A percentile compares a stretch with the other conserved stretches of the same genome.
phyloP scores from a whole-genome alignment of 2,888 invertebrate species.

The Ormyrus rosae region DNA sequence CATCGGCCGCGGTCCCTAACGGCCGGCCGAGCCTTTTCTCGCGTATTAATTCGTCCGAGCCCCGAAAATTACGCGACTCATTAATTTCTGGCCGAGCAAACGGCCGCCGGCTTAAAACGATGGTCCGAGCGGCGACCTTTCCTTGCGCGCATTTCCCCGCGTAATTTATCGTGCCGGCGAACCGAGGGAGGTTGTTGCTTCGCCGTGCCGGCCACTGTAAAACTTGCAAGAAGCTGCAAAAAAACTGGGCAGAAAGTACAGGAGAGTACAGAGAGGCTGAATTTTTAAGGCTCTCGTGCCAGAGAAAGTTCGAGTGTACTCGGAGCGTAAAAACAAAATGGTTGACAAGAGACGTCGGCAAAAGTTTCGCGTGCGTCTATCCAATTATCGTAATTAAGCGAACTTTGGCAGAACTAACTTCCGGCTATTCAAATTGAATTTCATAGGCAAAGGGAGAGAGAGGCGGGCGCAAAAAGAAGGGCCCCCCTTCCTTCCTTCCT shows the following conservation, averaged over 20 bases:
- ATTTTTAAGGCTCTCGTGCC: not conserved
- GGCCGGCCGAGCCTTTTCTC: conserved; percentile 33
- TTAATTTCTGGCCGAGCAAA: conserved; percentile 32
- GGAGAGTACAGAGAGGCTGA: too few species aligned
- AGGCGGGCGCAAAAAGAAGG: conserved; percentile 9
- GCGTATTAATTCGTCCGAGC: conserved; percentile 48
- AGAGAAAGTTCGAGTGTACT: not conserved
- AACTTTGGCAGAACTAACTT: conserved; percentile 44
- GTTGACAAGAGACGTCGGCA: not conserved
- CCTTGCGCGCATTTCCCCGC: conserved; percentile 1
- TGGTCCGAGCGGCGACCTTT: conserved; percentile 41
- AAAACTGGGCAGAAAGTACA: too few species aligned
- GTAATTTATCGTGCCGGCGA: not conserved
- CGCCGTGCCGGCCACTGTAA: not conserved
- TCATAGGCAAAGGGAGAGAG: conserved; percentile 44
- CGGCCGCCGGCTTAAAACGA: not conserved
- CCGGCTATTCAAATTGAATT: conserved; percentile 56
- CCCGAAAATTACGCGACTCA: conserved; percentile 49
- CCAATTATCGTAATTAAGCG: conserved; percentile 56
- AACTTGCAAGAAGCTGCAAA: too few species aligned
- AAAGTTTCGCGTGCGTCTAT: conserved; percentile 40
- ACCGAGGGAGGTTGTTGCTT: not conserved
- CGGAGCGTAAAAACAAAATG: conserved; percentile 3
- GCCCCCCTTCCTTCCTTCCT: not conserved
- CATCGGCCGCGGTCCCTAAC: conserved; percentile 20